Base-by-base conservation (phyloP, 2,888 invertebrate species). In the Papilio elwesi region DNA sequence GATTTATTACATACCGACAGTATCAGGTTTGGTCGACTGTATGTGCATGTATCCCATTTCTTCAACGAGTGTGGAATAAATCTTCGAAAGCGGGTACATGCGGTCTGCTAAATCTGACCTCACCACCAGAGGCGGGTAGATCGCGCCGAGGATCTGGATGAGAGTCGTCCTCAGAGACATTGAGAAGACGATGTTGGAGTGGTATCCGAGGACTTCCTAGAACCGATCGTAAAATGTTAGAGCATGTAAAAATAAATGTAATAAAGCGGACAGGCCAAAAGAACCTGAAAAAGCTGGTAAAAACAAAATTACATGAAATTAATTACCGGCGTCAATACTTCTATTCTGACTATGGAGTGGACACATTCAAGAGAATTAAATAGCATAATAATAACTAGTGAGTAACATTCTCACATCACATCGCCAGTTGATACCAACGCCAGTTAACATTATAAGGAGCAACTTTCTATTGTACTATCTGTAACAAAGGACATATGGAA, bases 1-100 rank as follows among this genome's bases (percentile, higher is more conserved):
- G 26, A 26, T 26, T 26, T 26, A 26, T 26, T 9, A 43, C 81
- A 79, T 77, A 87, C 87, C 87, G 26, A 87, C 68, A 0, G 98
- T 98, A 82, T 98, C 98, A 12, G 98, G 98, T 84, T 98, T 98
- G 0, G 97, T 97, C 0, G 97, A 95, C 84, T 98, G 98, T 7
- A 98, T 80, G 83, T 98, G 97, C 79, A 97, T 79, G 75, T 84
- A 95, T 0, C 89, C 89, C 0, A 95, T 47, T 36, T 66, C 73
- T 26, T 88, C 83, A 0, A 90, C 0, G 0, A 88, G 10, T 8
- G 12, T 67, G 0, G 76, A 74, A 52, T 78, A 85, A 8, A 73
- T 74, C 12, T 78, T 72, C 1, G 75, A 74, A 2, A 89, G 69
- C 0, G 91, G 91, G 49, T 90, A 91, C 78, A 90, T 78, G 55